Conservation (phyloP, 2,113 vertebrate species). For the Anguilla japonica region DNA sequence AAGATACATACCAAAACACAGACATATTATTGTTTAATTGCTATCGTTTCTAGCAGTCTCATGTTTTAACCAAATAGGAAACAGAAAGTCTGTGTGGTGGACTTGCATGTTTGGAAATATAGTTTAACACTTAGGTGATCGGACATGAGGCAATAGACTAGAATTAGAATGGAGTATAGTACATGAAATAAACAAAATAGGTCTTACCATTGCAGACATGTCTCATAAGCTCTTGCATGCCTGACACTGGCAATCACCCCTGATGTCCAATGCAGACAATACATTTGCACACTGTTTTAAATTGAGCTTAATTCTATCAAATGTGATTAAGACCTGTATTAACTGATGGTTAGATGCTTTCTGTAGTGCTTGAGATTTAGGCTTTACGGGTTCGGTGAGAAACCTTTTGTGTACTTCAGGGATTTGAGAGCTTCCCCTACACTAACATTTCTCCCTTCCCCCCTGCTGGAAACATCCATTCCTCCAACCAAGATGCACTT, state of each 20-base stretch:
- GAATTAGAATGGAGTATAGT: neutral
- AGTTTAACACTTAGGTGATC: neutral
- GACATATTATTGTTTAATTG: neutral
- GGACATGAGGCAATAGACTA: neutral
- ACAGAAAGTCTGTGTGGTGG: neutral
- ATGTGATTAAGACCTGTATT: constrained; percentile 21
- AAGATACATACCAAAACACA: neutral
- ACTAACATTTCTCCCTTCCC: neutral
- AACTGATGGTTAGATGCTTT: constrained; percentile 31
- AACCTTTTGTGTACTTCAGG: neutral
- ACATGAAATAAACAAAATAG: neutral
- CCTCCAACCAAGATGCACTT: too few species aligned
- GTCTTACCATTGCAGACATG: neutral
- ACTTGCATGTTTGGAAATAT: neutral
- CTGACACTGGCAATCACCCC: neutral
- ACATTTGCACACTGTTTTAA: constrained; percentile 3
- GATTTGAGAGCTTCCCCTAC: neutral
- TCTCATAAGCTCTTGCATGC: neutral
- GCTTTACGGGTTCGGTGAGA: neutral
- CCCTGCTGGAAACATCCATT: too few species aligned
- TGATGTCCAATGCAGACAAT: constrained; percentile 12
- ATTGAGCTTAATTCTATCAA: constrained; percentile 21
- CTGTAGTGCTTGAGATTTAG: constrained; percentile 7
- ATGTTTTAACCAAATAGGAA: neutral
- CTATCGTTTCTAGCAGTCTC: too few species aligned